phyloP scores from a whole-genome alignment of 1,140 invertebrate genomes.

The Reticulitermes speratus region DNA sequence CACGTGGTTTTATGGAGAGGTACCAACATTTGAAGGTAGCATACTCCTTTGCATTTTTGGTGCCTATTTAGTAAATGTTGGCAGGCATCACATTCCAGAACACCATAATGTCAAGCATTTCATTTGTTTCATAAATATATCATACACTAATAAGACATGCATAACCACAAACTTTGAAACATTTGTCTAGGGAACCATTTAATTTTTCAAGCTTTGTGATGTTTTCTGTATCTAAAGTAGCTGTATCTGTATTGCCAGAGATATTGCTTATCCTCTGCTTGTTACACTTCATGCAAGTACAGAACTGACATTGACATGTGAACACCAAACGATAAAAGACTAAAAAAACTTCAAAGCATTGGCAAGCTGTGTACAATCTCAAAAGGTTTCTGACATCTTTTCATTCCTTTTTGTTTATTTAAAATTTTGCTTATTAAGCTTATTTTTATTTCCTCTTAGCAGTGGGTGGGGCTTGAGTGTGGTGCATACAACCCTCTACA shows the following conservation, averaged over 20 bases:
- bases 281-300: background rate
- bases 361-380: background rate
- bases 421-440: background rate
- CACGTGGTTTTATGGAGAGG: too few species aligned
- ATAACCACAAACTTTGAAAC: too few species aligned
- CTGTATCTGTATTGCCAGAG: background rate
- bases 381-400: background rate
- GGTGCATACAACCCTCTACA: conserved; percentile 81
- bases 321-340: background rate
- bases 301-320: background rate
- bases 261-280: background rate
- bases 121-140: too few species aligned
- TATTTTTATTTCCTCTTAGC: conserved; percentile 29
- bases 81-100: too few species aligned
- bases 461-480: conserved; percentile 73
- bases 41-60: too few species aligned
- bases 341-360: background rate
- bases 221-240: too few species aligned
- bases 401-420: background rate
- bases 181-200: background rate
- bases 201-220: background rate
- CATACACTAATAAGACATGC: too few species aligned
- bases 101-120: too few species aligned
- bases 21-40: too few species aligned
- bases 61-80: too few species aligned